Percentiles rank a stretch among this genome's conserved stretches.
These are phyloP conservation scores for Zapornia atra DNA, from an alignment of 2,113 vertebrate species.

Conservation along the genomic window DNA sequence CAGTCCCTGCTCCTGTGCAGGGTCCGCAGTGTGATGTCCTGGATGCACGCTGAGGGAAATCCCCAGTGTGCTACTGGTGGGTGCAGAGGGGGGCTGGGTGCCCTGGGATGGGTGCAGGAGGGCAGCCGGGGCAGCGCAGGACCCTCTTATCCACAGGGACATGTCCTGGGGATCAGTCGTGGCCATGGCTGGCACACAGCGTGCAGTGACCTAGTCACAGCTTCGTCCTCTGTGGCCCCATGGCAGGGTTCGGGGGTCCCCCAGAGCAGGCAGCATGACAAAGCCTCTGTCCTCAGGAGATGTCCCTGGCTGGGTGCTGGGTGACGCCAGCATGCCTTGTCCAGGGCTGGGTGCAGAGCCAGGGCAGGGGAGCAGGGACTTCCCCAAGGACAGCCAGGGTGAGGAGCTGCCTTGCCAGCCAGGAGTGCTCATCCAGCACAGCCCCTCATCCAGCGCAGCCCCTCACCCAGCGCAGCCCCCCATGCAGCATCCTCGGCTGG, in stretches of 20 bases:
- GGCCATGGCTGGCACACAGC: fast-evolving
- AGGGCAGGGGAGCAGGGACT: background rate
- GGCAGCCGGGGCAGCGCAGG: background rate
- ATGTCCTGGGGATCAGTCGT: background rate
- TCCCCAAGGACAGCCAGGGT: fast-evolving
- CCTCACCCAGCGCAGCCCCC: background rate
- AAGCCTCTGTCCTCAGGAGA: background rate
- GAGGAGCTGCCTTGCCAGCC: background rate
- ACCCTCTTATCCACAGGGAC: fast-evolving
- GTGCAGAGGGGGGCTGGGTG: background rate
- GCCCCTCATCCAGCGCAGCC: background rate
- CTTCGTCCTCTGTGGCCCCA: background rate
- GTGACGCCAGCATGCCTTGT: background rate
- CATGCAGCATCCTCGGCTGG: background rate
- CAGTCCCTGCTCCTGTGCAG: background rate
- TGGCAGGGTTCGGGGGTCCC: background rate
- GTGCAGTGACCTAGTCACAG: background rate
- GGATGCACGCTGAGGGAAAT: background rate
- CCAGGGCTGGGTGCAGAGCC: background rate
- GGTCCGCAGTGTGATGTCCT: background rate
- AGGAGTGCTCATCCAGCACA: background rate
- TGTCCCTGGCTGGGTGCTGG: background rate
- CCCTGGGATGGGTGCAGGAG: background rate
- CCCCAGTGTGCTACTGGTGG: background rate
- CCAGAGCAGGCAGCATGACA: background rate